Evolutionary conservation across 2,113 vertebrate genomes (phyloP), one percentile per base, ranked within the genome.

Genomic region (Serranochromis macrocephalus): DNA sequence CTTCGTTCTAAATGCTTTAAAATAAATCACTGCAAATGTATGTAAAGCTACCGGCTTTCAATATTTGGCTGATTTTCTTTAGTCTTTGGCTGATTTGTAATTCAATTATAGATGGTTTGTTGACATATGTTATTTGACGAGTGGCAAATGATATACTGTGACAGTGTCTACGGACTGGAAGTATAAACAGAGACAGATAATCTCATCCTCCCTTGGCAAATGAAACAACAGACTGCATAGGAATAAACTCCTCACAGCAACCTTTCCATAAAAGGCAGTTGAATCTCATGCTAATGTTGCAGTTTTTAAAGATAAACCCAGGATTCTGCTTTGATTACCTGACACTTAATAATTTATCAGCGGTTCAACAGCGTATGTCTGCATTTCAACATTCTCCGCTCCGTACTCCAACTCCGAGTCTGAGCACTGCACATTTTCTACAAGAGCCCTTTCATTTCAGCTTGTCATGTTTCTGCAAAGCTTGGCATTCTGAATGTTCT

Each of bases 401-500:
- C 87, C 19, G 75, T 4, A 68, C 81, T 36, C 81, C 81, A 54
- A 78, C 73, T 91, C 73, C 6, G 24, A 55, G 83, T 88, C 87
- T 91, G 66, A 94, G 88, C 55, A 33, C 36, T 9, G 55, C 81
- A 78, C 86, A 78, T 85, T 93, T 92, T 81, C 87, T 80, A 88
- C 92, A 86, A 88, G 90, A 88, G 80, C 82, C 81, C 84, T 91
- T 93, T 93, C 89, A 92, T 94, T 93, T 95, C 83, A 87, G 57
- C 91, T 91, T 94, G 94, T 95, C 92, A 93, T 93, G 91, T 95
- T 94, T 92, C 92, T 87, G 92, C 92, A 85, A 83, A 87, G 91
- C 89, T 85, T 88, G 87, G 88, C 90, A 81, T 90, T 83, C 85
- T 81, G 84, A 92, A 90, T 89, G 93, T 92, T 95, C 89, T 82